Conservation (phyloP, 1,140 invertebrate genomes). For the Trachymyrmex cornetzi region DNA sequence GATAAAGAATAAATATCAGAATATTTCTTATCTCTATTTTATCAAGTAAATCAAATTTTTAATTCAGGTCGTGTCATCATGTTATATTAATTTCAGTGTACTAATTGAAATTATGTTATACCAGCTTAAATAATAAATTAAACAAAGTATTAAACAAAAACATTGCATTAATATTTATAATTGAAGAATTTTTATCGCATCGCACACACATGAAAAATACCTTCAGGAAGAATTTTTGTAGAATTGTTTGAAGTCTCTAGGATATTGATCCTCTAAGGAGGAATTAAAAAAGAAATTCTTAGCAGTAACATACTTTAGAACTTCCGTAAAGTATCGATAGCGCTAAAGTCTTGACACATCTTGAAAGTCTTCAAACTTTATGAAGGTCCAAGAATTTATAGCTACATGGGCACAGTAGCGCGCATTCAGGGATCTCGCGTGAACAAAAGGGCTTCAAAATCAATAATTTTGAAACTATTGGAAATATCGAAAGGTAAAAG, state of each 20-base stretch:
- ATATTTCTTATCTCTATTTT: neutral
- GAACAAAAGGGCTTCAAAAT: conserved; percentile 39
- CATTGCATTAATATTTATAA: neutral
- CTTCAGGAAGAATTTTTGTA: neutral
- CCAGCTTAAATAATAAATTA: conserved; percentile 3
- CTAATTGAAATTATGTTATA: neutral
- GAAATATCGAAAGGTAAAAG: conserved; percentile 22
- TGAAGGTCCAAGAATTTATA: conserved; percentile 47
- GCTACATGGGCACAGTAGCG: conserved; percentile 23
- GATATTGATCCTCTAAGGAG: neutral
- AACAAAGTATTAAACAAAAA: neutral
- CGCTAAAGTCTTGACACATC: conserved; percentile 37
- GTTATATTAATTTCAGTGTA: neutral
- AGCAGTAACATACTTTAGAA: conserved; percentile 30
- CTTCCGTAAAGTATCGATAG: conserved; percentile 47
- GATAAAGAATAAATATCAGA: neutral
- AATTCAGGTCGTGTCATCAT: neutral
- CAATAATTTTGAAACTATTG: conserved; percentile 42
- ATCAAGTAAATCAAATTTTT: neutral
- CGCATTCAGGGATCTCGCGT: conserved; percentile 28
- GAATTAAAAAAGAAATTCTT: conserved; percentile 46
- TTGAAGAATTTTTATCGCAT: conserved; percentile 3
- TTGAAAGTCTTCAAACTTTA: conserved; percentile 56
- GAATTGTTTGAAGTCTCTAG: conserved; percentile 24
- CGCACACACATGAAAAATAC: neutral